Conservation (phyloP, 1,140 invertebrate genomes). For the Sycobia sp. region DNA sequence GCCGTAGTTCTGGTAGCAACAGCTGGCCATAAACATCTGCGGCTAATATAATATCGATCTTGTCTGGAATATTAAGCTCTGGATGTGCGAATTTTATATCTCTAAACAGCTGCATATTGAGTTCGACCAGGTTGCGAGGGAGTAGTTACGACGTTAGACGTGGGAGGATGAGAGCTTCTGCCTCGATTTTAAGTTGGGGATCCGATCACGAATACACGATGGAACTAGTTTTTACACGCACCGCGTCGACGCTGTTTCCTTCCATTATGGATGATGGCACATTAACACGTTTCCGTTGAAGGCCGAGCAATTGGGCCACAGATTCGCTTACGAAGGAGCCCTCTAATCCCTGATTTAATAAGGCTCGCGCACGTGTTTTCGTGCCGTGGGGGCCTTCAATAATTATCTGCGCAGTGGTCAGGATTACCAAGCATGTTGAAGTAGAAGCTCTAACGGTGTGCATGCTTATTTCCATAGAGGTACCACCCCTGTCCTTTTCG, state of each 20-base stretch:
- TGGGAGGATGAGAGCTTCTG: constrained; percentile 9
- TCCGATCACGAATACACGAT: not conserved
- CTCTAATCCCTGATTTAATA: constrained; percentile 41
- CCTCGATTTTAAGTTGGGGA: not conserved
- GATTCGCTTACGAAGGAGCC: constrained; percentile 35
- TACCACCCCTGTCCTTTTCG: not conserved
- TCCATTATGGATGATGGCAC: too few species aligned
- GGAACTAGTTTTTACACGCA: not conserved
- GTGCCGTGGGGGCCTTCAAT: not conserved
- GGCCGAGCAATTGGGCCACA: constrained; percentile 29
- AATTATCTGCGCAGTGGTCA: too few species aligned
- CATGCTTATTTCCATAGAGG: not conserved
- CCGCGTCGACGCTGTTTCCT: not conserved
- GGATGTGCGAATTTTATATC: too few species aligned
- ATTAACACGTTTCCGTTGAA: constrained; percentile 11
- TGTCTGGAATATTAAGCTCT: too few species aligned
- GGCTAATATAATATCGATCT: too few species aligned
- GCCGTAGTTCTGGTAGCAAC: not conserved
- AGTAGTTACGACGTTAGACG: not conserved
- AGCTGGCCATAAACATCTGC: constrained; percentile 10
- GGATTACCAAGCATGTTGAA: not conserved
- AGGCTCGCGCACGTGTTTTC: constrained; percentile 11
- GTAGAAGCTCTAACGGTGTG: not conserved
- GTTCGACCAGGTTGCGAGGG: constrained; percentile 11
- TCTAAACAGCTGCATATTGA: too few species aligned